Percentiles rank a stretch among this genome's conserved stretches.
Conservation (phyloP, 1,140 invertebrate species). For the Drosophila leontia region DNA sequence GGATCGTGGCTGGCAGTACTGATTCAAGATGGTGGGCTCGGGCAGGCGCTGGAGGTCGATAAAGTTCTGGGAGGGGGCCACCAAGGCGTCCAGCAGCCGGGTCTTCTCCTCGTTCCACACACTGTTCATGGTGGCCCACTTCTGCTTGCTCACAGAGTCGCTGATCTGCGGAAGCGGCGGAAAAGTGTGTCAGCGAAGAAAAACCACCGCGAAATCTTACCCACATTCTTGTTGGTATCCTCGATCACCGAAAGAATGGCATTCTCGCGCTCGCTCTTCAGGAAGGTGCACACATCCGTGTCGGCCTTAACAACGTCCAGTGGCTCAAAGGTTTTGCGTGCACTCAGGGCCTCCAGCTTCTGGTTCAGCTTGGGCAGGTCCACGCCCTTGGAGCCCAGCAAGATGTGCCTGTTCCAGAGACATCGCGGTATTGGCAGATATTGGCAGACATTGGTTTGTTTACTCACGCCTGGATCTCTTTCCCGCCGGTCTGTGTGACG, state of each 20-base stretch:
- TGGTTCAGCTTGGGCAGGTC: constrained; percentile 96
- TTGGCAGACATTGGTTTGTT: not conserved
- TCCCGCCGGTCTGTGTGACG: constrained; percentile 93
- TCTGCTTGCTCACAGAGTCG: constrained; percentile 89
- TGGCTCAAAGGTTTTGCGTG: constrained; percentile 94
- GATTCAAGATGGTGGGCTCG: constrained; percentile 88
- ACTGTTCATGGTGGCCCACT: constrained; percentile 92
- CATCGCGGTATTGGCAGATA: not conserved
- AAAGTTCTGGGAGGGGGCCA: constrained; percentile 93
- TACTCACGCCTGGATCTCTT: constrained; percentile 96
- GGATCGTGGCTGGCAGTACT: constrained; percentile 84
- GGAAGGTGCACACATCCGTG: constrained; percentile 91
- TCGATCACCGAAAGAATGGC: constrained; percentile 96
- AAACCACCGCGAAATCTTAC: constrained; percentile 51
- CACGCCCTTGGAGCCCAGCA: constrained; percentile 96
- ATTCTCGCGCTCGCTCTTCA: constrained; percentile 97
- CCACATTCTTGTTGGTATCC: constrained; percentile 93
- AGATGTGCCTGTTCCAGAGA: constrained; percentile 89
- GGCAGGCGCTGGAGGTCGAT: constrained; percentile 90
- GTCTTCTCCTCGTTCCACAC: constrained; percentile 96
- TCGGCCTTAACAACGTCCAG: constrained; percentile 96
- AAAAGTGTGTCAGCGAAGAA: not conserved
- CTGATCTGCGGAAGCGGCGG: constrained; percentile 86
- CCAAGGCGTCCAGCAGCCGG: constrained; percentile 94
- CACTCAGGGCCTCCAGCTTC: constrained; percentile 94